Evolutionary conservation across 1,140 invertebrate species (phyloP).

Genomic region (Tetragnatha versicolor): DNA sequence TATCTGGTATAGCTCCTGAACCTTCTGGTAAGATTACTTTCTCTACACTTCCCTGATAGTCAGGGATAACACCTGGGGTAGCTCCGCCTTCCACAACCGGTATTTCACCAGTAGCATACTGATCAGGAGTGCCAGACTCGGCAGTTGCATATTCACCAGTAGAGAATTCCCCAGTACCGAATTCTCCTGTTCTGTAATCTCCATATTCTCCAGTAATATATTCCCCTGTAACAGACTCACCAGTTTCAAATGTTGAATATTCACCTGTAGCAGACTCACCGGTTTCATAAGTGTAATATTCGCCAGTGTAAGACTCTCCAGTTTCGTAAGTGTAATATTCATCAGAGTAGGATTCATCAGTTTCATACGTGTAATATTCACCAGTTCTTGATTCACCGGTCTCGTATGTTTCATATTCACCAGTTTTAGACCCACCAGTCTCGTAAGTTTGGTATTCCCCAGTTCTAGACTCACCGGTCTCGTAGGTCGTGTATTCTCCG

Average conservation of each 20-base stretch:
- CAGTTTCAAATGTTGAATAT: background rate
- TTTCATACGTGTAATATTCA: background rate
- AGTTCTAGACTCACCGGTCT: background rate
- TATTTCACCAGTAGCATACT: background rate
- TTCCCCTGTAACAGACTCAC: background rate
- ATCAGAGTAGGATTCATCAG: background rate
- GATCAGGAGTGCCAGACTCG: background rate
- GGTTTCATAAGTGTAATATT: background rate
- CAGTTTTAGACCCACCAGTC: background rate
- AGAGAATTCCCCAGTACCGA: background rate
- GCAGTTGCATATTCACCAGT: conserved; percentile 1
- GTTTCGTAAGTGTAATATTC: background rate
- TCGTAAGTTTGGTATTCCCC: background rate
- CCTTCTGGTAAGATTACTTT: conserved; percentile 1
- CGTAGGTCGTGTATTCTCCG: background rate
- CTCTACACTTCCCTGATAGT: background rate
- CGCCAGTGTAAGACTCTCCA: background rate
- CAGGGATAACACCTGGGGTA: conserved; percentile 11
- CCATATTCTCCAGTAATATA: background rate
- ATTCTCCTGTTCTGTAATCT: background rate
- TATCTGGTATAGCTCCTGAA: background rate
- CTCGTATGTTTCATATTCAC: background rate
- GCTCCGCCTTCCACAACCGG: background rate
- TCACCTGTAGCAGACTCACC: background rate
- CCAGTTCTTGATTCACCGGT: background rate